These are phyloP conservation scores for Athalia rosae DNA, from an alignment of 2,888 invertebrate species.

Conservation along the genomic window DNA sequence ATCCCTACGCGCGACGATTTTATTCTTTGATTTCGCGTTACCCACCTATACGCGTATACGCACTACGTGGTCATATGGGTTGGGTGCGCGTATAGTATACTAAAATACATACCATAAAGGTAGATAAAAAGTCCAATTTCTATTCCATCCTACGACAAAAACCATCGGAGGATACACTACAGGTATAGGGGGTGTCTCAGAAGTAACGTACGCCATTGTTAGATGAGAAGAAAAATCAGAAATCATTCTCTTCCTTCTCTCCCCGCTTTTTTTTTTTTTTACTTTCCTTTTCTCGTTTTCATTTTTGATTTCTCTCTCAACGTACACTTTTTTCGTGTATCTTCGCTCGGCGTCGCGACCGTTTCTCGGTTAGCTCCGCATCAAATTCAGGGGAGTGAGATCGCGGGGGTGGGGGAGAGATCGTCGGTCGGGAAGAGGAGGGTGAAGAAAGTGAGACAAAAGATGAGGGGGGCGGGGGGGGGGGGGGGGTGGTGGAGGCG, in stretches of 20 bases:
- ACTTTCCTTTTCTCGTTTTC: background rate
- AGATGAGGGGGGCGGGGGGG: background rate
- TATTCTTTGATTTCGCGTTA: background rate
- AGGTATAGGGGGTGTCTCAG: too few species aligned
- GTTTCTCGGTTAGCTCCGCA: too few species aligned
- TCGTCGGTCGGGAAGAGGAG: too few species aligned
- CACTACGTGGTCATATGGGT: background rate
- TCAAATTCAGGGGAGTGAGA: too few species aligned
- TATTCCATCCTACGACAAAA: background rate
- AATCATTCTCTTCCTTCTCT: background rate
- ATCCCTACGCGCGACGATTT: slow-evolving; percentile 30
- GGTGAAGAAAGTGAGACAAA: background rate
- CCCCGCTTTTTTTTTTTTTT: background rate
- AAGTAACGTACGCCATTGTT: too few species aligned
- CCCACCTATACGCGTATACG: background rate
- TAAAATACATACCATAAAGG: background rate
- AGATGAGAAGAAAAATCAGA: too few species aligned
- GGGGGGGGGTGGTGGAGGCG: too few species aligned
- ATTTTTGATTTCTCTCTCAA: background rate
- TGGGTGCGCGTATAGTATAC: background rate
- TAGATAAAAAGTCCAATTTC: slow-evolving; percentile 36
- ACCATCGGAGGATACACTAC: too few species aligned
- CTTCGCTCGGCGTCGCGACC: background rate
- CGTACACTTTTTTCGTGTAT: background rate
- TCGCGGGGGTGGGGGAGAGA: too few species aligned